A percentile compares a stretch with the other conserved stretches of the same genome.
These are phyloP conservation scores for Laticauda colubrina DNA, from an alignment of 2,113 vertebrate species.

Conservation along the genomic window DNA sequence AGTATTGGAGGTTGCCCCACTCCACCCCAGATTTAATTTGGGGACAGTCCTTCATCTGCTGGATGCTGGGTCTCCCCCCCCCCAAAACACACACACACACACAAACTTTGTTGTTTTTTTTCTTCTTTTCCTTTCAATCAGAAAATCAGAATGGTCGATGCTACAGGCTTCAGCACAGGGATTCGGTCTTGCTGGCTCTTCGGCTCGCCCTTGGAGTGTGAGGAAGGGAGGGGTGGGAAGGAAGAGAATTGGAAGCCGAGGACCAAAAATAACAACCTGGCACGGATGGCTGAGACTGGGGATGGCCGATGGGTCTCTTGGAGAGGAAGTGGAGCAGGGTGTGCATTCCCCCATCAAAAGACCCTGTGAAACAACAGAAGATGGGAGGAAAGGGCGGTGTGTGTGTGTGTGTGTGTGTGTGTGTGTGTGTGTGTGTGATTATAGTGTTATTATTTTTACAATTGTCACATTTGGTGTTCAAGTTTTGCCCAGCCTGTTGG, in stretches of 20 bases:
- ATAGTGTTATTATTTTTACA: neutral
- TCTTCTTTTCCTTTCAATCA: neutral
- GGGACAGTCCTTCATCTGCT: neutral
- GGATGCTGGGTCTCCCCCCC: neutral
- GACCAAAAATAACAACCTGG: neutral
- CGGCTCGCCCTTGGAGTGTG: neutral
- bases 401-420: no score
- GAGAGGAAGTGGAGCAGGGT: neutral
- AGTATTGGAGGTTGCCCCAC: neutral
- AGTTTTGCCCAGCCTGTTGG: neutral
- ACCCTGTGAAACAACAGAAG: neutral
- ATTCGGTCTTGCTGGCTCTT: neutral
- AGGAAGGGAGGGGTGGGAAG: neutral
- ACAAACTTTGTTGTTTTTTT: neutral
- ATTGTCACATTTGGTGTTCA: neutral
- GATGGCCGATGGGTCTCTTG: no score
- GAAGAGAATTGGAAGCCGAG: neutral
- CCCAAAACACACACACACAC: neutral
- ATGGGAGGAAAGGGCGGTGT: neutral
- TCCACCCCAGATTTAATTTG: neutral
- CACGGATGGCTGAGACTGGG: neutral
- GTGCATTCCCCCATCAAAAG: neutral
- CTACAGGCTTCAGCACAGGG: neutral
- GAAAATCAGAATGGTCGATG: neutral
- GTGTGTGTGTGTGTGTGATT: neutral